Percentiles rank a stretch among this genome's conserved stretches.
Evolutionary conservation across 2,797 vertebrate species (phyloP).

Genomic region (Bufotes viridis): DNA sequence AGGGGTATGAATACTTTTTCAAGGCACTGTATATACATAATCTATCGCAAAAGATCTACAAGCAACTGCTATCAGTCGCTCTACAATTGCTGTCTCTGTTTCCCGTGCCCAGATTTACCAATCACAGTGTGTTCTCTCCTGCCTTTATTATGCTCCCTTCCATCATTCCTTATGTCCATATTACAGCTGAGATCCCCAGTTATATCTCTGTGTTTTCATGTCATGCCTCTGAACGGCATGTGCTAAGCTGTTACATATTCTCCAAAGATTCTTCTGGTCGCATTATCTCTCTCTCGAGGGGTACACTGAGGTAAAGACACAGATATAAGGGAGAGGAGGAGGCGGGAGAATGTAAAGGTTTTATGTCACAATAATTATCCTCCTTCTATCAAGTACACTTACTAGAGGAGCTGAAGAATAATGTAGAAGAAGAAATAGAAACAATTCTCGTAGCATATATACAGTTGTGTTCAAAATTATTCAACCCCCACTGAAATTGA

Average conservation of each 20-base stretch:
- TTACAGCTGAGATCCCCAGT: neutral
- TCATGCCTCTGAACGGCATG: conserved; percentile 9
- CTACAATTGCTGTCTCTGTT: neutral
- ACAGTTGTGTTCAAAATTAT: too few relatives aligned
- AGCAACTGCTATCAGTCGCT: neutral
- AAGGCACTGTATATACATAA: too few relatives aligned
- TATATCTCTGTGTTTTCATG: conserved; percentile 5
- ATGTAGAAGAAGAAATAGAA: neutral
- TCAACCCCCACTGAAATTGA: too few relatives aligned
- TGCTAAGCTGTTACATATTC: conserved; percentile 23
- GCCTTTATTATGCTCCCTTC: neutral
- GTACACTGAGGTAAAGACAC: neutral
- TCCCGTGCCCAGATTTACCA: conserved; percentile 6
- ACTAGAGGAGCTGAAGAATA: neutral
- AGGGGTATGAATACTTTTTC: too few relatives aligned
- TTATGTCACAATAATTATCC: conserved; percentile 23
- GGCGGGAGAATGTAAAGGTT: conserved; percentile 11
- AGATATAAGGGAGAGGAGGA: neutral
- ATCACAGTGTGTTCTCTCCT: conserved; percentile 12
- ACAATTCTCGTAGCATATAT: too few relatives aligned
- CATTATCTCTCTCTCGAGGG: conserved; percentile 1
- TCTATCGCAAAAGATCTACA: neutral
- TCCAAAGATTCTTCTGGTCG: neutral
- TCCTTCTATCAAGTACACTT: neutral
- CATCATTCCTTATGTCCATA: conserved; percentile 27